Evolutionary conservation across 1,140 invertebrate genomes (phyloP), one percentile per base, ranked within the genome.

Genomic region (Trichonephila clavata): DNA sequence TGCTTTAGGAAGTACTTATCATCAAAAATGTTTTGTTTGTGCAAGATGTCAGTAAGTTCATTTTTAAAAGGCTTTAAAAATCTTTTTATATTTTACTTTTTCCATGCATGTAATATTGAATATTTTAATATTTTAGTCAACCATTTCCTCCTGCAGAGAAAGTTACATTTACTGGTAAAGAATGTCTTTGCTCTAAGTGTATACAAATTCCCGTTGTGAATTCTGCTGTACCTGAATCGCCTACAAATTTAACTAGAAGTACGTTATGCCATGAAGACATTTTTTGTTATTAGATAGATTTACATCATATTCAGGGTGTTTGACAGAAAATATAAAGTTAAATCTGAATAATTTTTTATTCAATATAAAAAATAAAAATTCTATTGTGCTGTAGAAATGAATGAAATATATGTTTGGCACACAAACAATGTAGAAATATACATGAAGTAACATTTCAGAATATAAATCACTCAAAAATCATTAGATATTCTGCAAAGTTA

Each of bases 21-120:
- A 95, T 94, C 95, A 95, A 86, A 92, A 94, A 77, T 95, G 95
- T 92, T 99, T 99, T 96, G 98, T 98, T 80, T 99, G 98, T 96
- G 98, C 97, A 93, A 97, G 98, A 95, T 99, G 98, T 97, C 97
- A 97, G 96, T 97, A 96, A 95, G 63, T 80, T 39, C 32, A 50
- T 81, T 32, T 16, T 32, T 16, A 63, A 39, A 13, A 32, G 1
- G 14, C n/a, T n/a, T 27, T 8, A 65, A 18, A 20, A 18, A 43
- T 21, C n/a, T 63, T 88, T 43, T 87, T 87, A 13, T 16, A 77
- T 4, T 24, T 20, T 77, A 21, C 50, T 8, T 16, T n/a, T 88
- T 21, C 16, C 27, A 20, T 21, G 57, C 83, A 14, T 84, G 13
- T 16, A 10, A 8, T 59, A 84, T n/a, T 60, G 16, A 61, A 91